Base-by-base conservation (phyloP, 92 coral and sea anemone species). In the Isaurus tuberculatus region DNA sequence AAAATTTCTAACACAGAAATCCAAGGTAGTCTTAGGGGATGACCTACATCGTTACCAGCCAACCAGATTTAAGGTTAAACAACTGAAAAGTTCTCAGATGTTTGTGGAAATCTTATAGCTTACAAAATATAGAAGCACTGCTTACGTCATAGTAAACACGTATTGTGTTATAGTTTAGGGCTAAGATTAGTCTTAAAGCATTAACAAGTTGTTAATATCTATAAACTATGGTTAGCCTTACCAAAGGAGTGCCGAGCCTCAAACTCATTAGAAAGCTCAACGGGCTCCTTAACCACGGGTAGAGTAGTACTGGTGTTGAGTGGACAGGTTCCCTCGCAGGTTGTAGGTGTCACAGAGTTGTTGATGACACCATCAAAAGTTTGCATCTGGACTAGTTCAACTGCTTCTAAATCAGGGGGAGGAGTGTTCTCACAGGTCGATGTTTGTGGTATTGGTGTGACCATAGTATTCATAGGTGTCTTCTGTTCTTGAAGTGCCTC, bases 351-450 rank as follows among this genome's bases (percentile, higher is more conserved):
- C 30, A 42, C 20, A 16, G 32, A 17, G 78, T 4, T 72, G 61
- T 44, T 43, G 26, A 44, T 42, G n/a, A 8, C 30, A 58, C 31
- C 20, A 32, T 48, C 30, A 49, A 19, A 63, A 19, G 15, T 58
- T 40, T 33, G 53, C 51, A 27, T 70, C 22, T 32, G 16, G 34
- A 16, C 22, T 33, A 32, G 9, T 28, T 40, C 33, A 57, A 27
- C 82, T 33, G 20, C 34, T 14, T 65, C 33, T 69, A 22, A 60
- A 37, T 77, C 82, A 22, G 82, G 70, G 14, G 82, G 82, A n/a
- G 82, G 69, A 14, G 82, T 77, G 70, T 34, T 77, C 9, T 77
- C 69, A 26, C 82, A 77, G 15, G 82, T 23, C 8, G 82, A 77
- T 58, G 82, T 55, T 23, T 67, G 82, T 58, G 69, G 82, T 23